Conservation (phyloP, 2,113 vertebrate species). For the Herpailurus yagouaroundi region DNA sequence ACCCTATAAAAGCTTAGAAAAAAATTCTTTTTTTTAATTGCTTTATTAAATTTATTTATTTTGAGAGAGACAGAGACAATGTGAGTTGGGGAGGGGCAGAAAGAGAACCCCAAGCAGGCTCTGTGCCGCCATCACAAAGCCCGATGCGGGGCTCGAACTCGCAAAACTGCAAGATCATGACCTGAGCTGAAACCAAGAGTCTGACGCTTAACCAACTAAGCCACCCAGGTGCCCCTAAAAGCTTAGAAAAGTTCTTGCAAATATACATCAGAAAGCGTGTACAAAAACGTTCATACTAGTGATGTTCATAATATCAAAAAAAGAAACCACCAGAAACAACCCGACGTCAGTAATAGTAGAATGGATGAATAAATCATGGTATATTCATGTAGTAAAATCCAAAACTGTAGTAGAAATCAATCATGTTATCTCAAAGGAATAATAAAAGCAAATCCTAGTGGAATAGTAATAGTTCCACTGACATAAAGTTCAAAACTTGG, state of each 20-base stretch:
- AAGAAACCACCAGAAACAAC: background rate
- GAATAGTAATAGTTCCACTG: background rate
- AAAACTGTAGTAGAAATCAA: background rate
- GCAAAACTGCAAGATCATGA: too few relatives aligned
- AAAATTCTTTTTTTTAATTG: background rate
- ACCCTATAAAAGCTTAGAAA: background rate
- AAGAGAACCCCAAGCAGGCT: too few relatives aligned
- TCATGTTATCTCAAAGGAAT: background rate
- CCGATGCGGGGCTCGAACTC: too few relatives aligned
- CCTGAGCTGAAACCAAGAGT: too few relatives aligned
- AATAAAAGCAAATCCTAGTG: background rate
- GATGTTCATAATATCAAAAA: constrained; percentile 1
- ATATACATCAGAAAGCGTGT: background rate
- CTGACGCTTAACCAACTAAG: too few relatives aligned
- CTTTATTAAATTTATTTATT: too few relatives aligned
- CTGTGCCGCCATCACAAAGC: too few relatives aligned
- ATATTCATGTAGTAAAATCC: background rate
- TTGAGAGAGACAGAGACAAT: too few relatives aligned
- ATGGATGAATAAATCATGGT: background rate
- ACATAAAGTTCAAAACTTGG: background rate
- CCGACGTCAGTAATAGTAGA: background rate
- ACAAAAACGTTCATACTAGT: background rate
- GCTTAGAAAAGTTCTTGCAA: background rate
- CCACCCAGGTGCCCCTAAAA: background rate
- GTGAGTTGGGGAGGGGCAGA: too few relatives aligned